Percentiles rank a stretch among this genome's conserved stretches.
Conservation (phyloP, 2,888 invertebrate genomes). For the Cephonodes hylas region DNA sequence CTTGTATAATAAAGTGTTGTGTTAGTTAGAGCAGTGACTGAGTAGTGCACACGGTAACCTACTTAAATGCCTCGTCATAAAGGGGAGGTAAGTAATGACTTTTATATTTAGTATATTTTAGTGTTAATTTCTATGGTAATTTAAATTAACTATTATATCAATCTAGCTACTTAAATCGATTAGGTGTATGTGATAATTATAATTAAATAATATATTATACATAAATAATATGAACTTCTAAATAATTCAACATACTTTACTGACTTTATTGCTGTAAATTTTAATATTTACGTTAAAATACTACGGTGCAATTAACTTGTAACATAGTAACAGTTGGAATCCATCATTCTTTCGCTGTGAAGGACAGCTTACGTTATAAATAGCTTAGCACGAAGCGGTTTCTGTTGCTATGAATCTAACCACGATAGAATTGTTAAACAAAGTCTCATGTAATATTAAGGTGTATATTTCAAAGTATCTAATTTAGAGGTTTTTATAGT, state of each 20-base stretch:
- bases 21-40: conserved; percentile 49
- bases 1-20: conserved; percentile 47
- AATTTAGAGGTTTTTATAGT: neutral
- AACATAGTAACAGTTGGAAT: neutral
- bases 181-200: neutral
- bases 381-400: conserved; percentile 8
- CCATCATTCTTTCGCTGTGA: conserved; percentile 18
- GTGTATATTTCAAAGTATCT: neutral
- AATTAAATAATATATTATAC: neutral
- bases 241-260: no score
- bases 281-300: neutral
- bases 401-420: neutral
- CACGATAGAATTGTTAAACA: neutral
- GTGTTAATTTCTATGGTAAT: neutral
- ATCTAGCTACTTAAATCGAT: neutral
- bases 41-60: conserved; percentile 64
- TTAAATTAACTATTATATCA: neutral
- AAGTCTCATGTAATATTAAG: neutral
- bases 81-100: conserved; percentile 62
- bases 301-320: neutral
- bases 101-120: conserved; percentile 32
- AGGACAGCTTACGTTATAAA: conserved; percentile 15
- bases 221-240: no score
- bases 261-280: no score
- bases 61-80: conserved; percentile 61